These are phyloP conservation scores for Scrobipalpa costella DNA, from an alignment of 2,888 invertebrate species.

Conservation along the genomic window DNA sequence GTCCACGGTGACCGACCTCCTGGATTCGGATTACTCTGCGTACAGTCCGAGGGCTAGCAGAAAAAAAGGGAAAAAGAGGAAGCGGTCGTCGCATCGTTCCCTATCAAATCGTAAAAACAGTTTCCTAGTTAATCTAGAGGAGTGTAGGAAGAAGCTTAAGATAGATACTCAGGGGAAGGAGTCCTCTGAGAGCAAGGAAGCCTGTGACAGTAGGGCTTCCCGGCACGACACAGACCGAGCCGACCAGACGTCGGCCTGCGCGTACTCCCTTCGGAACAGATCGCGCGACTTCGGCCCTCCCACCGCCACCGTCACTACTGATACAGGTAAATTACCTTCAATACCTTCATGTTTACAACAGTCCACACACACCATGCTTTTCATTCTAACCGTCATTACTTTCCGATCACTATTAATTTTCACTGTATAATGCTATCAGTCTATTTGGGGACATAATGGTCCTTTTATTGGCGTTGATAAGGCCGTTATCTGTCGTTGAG, in stretches of 20 bases:
- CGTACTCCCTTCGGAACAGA: slow-evolving; percentile 61
- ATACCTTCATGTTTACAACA: neutral
- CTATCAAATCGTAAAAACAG: slow-evolving; percentile 66
- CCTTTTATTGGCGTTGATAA: slow-evolving; percentile 51
- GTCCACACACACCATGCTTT: neutral
- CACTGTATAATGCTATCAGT: neutral
- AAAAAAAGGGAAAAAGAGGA: slow-evolving; percentile 73
- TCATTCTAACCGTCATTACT: neutral
- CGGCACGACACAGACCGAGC: slow-evolving; percentile 59
- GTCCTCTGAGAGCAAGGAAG: slow-evolving; percentile 51
- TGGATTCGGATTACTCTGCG: slow-evolving; percentile 76
- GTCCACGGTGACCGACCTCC: slow-evolving; percentile 72
- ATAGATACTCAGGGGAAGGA: slow-evolving; percentile 74
- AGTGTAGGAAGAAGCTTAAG: slow-evolving; percentile 76
- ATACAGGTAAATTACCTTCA: slow-evolving; percentile 71
- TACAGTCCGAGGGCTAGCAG: slow-evolving; percentile 71
- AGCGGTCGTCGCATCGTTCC: slow-evolving; percentile 69
- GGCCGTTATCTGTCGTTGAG: slow-evolving; percentile 62
- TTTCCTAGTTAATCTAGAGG: slow-evolving; percentile 61
- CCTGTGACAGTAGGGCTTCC: slow-evolving; percentile 47
- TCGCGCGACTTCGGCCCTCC: slow-evolving; percentile 62
- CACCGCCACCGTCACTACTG: slow-evolving; percentile 65
- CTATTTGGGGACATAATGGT: slow-evolving; percentile 27
- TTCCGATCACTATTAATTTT: slow-evolving; percentile 13
- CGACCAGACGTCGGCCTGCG: slow-evolving; percentile 49